These are phyloP conservation scores for Oscheius sp. DNA, from an alignment of 1,140 invertebrate genomes.

Conservation along the genomic window DNA sequence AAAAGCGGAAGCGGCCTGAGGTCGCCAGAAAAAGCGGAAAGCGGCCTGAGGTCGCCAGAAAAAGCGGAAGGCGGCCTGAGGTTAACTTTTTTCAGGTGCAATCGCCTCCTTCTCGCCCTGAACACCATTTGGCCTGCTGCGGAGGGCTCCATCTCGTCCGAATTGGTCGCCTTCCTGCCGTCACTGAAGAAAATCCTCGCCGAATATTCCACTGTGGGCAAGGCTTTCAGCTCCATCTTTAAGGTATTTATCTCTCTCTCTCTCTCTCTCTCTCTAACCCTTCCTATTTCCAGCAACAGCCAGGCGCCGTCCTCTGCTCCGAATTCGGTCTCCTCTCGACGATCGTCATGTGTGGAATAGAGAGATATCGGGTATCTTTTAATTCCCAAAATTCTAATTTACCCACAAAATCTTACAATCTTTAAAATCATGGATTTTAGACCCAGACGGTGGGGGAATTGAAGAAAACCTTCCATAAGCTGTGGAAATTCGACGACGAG, in stretches of 20 bases:
- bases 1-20: too few species aligned
- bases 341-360: neutral
- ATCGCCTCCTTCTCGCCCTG: neutral
- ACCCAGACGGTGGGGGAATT: neutral
- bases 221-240: neutral
- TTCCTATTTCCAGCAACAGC: neutral
- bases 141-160: neutral
- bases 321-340: neutral
- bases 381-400: neutral
- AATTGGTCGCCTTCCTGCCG: neutral
- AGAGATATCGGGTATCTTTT: neutral
- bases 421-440: neutral
- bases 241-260: neutral
- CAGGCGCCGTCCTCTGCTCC: neutral
- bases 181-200: neutral
- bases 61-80: too few species aligned
- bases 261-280: neutral
- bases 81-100: neutral
- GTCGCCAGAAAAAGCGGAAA: too few species aligned
- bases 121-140: neutral
- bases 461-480: constrained; percentile 7
- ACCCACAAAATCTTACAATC: too few species aligned
- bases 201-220: neutral
- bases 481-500: constrained; percentile 23
- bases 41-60: too few species aligned